Evolutionary conservation across 2,113 vertebrate genomes (phyloP).

Genomic region (Galemys pyrenaicus): DNA sequence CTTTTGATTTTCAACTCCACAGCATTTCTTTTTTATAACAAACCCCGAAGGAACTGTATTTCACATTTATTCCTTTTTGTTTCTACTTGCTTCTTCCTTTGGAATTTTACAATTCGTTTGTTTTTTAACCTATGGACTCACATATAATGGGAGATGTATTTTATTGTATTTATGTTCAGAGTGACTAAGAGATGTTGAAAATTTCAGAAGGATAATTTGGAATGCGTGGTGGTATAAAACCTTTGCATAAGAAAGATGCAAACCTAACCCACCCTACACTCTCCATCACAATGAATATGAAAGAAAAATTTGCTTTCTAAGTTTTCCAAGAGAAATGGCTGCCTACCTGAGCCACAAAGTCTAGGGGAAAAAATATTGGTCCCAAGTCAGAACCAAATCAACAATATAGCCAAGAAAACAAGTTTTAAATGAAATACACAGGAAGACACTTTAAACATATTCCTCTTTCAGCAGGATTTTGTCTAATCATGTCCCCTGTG

Average conservation of each 20-base stretch:
- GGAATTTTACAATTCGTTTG: slow-evolving; percentile 24
- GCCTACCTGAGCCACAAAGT: neutral
- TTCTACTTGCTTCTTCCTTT: neutral
- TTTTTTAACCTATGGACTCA: slow-evolving; percentile 10
- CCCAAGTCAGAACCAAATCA: slow-evolving; percentile 17
- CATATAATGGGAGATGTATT: neutral
- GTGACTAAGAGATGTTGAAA: neutral
- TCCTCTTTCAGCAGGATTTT: neutral
- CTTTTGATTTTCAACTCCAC: neutral
- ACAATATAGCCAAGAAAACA: neutral
- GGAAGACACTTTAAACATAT: neutral
- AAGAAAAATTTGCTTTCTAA: neutral
- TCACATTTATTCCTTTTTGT: neutral
- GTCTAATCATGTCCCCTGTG: slow-evolving; percentile 23
- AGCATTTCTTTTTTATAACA: neutral
- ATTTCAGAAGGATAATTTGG: neutral
- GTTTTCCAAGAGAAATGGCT: neutral
- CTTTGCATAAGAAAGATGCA: slow-evolving; percentile 20
- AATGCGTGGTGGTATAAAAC: neutral
- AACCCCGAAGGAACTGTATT: neutral
- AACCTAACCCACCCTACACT: neutral
- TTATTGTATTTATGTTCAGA: slow-evolving; percentile 43
- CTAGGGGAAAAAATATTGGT: neutral
- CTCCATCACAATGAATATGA: neutral
- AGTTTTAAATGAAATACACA: neutral